Evolutionary conservation across 2,888 invertebrate genomes (phyloP).

Genomic region (Spisula solida): DNA sequence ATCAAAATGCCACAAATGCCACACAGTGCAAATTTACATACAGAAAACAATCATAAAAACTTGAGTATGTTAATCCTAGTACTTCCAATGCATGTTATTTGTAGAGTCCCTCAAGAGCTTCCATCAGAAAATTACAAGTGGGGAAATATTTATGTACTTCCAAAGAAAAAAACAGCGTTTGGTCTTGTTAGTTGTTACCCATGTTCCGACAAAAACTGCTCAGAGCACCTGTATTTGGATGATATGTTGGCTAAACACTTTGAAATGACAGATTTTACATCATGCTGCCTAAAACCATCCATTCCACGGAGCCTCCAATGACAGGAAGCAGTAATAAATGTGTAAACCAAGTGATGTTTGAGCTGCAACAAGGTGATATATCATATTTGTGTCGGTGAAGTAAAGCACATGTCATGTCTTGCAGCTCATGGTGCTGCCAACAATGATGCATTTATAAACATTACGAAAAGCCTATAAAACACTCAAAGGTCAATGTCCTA

Average conservation of each 20-base stretch:
- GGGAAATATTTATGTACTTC: neutral
- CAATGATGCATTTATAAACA: too few species aligned
- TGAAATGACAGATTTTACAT: neutral
- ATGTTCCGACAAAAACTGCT: neutral
- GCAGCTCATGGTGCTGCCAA: too few species aligned
- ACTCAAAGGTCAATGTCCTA: too few species aligned
- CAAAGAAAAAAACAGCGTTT: neutral
- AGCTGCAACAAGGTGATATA: too few species aligned
- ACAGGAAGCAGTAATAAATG: too few species aligned
- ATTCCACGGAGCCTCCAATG: neutral
- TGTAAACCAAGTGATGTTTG: too few species aligned
- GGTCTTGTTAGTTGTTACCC: neutral
- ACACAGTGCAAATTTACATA: slow-evolving; percentile 17
- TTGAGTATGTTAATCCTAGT: neutral
- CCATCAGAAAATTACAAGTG: slow-evolving; percentile 3
- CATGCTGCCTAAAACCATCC: neutral
- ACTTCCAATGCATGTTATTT: slow-evolving; percentile 24
- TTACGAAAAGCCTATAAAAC: too few species aligned
- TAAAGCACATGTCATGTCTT: too few species aligned
- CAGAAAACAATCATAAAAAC: slow-evolving; percentile 9
- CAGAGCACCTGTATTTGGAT: neutral
- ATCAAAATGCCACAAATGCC: slow-evolving; percentile 18
- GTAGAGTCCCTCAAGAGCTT: slow-evolving; percentile 11
- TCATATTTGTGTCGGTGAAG: too few species aligned
- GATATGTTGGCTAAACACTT: neutral